Conservation (phyloP, 1,140 invertebrate genomes). For the Callitettix versicolor region DNA sequence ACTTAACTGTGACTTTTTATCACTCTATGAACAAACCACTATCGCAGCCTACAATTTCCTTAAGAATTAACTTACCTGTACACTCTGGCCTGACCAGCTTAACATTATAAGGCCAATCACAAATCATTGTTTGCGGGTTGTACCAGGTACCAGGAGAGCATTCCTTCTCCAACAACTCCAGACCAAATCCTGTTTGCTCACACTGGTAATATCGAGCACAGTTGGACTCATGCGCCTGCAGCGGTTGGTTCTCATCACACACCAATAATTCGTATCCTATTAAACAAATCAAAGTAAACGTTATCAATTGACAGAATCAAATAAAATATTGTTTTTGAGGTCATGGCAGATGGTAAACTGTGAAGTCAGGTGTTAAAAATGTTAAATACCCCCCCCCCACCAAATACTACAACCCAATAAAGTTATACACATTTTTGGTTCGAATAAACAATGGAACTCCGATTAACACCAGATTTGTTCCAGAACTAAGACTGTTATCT, state of each 20-base stretch:
- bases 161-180: constrained; percentile 40
- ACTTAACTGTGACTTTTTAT: too few species aligned
- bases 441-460: neutral
- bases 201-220: constrained; percentile 52
- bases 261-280: constrained; percentile 16
- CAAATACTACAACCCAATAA: too few species aligned
- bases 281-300: too few species aligned
- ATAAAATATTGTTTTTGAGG: too few species aligned
- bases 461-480: neutral
- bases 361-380: too few species aligned
- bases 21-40: too few species aligned
- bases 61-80: too few species aligned
- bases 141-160: constrained; percentile 47
- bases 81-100: constrained; percentile 48
- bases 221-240: constrained; percentile 39
- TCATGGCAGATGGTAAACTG: too few species aligned
- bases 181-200: constrained; percentile 26
- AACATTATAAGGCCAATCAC: constrained; percentile 51
- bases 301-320: too few species aligned
- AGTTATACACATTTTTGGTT: neutral
- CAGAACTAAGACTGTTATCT: too few species aligned
- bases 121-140: constrained; percentile 45
- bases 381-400: too few species aligned
- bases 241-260: constrained; percentile 35
- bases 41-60: too few species aligned